Evolutionary conservation across 2,797 vertebrate genomes (phyloP).

Genomic region (Xenentodon cancila): DNA sequence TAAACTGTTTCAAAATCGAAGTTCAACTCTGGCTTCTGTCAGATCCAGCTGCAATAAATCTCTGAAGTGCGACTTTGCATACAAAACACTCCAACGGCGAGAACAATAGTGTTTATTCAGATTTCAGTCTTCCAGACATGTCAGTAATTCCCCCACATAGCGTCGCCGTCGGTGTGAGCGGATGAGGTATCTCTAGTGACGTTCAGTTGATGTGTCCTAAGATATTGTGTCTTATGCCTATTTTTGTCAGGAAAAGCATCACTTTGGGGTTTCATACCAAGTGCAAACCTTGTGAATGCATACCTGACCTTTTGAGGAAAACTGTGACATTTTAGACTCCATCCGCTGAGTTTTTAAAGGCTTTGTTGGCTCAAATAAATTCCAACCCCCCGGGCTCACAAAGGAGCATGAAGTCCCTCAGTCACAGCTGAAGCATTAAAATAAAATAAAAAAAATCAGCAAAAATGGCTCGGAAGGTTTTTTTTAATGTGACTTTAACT

Average conservation of each 20-base stretch:
- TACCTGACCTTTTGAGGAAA: background rate
- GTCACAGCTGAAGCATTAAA: too few species aligned
- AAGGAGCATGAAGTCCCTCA: background rate
- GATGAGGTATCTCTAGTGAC: background rate
- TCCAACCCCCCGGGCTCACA: background rate
- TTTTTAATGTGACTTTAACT: constrained; percentile 6
- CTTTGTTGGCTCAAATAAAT: constrained; percentile 9
- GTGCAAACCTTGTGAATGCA: constrained; percentile 13
- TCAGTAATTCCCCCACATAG: background rate
- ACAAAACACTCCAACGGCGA: constrained; percentile 1
- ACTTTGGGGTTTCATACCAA: background rate
- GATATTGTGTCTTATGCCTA: background rate
- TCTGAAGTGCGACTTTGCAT: background rate
- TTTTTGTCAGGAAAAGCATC: background rate
- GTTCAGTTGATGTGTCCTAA: background rate
- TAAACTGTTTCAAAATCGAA: constrained; percentile 19
- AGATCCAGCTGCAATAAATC: constrained; percentile 31
- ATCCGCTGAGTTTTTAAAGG: background rate
- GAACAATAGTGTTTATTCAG: background rate
- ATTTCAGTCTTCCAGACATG: constrained; percentile 9
- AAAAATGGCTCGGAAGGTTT: constrained; percentile 18
- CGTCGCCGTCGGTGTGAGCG: constrained; percentile 7
- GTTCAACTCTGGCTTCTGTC: constrained; percentile 26
- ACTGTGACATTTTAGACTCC: background rate
- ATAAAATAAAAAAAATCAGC: background rate